Conservation (phyloP, 1,140 invertebrate genomes). For the Formica selysi region DNA sequence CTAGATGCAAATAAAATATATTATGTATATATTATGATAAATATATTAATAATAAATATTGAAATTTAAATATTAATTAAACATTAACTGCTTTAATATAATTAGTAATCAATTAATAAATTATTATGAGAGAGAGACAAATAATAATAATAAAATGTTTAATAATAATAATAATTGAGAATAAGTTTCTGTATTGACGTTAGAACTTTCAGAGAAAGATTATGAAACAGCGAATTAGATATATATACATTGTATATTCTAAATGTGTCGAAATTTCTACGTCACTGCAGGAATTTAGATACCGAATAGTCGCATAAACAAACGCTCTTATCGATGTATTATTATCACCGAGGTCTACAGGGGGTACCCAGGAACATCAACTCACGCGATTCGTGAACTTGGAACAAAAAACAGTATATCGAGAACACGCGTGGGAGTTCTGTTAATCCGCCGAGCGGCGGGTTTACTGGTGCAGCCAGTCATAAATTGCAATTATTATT, state of each 20-base stretch:
- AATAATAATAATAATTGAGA: not conserved
- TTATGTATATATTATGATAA: not conserved
- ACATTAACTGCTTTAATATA: not conserved
- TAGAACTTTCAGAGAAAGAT: not conserved
- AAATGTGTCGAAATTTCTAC: not conserved
- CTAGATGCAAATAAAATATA: not conserved
- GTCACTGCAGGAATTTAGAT: not conserved
- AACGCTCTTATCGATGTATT: constrained; percentile 64
- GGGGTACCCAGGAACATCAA: constrained; percentile 46
- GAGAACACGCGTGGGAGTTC: constrained; percentile 69
- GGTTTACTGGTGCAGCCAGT: constrained; percentile 62
- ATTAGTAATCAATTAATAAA: not conserved
- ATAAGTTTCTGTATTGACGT: not conserved
- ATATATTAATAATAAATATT: not conserved
- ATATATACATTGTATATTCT: not conserved
- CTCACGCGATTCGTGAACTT: constrained; percentile 61
- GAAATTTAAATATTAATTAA: constrained; percentile 11
- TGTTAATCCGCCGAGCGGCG: constrained; percentile 69
- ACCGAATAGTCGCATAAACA: constrained; percentile 25
- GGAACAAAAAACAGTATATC: constrained; percentile 47
- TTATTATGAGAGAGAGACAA: too few species aligned
- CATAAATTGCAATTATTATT: constrained; percentile 72
- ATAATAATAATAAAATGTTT: too few species aligned
- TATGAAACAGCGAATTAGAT: not conserved
- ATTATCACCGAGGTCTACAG: constrained; percentile 41